Percentiles rank a stretch among this genome's conserved stretches.
Conservation (phyloP, 2,888 invertebrate genomes). For the Dusona sp. region DNA sequence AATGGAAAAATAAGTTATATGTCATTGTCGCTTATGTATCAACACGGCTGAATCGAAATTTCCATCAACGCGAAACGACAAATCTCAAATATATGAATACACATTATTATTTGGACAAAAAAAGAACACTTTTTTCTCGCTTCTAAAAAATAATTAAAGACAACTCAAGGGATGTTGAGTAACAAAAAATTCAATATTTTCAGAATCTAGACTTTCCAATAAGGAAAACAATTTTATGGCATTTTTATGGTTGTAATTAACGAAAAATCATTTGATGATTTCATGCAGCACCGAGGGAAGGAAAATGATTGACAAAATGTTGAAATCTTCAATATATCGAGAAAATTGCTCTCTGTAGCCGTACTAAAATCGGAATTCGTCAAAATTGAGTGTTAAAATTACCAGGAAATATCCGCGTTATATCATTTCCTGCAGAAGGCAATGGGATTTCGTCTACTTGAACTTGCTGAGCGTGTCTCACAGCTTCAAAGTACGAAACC, state of each 20-base stretch:
- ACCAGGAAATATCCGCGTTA: conserved; percentile 80
- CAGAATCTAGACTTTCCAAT: not conserved
- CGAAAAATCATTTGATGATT: not conserved
- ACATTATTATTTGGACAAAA: not conserved
- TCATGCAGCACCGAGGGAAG: not conserved
- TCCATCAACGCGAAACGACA: too few relatives aligned
- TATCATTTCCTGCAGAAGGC: conserved; percentile 86
- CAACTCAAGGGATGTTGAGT: too few relatives aligned
- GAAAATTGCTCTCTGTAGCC: not conserved
- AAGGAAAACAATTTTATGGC: not conserved
- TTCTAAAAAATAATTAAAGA: not conserved
- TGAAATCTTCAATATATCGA: not conserved
- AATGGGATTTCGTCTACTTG: conserved; percentile 98
- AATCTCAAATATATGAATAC: too few relatives aligned
- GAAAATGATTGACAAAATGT: not conserved
- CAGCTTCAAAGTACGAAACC: conserved; percentile 97
- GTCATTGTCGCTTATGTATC: not conserved
- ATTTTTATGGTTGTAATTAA: not conserved
- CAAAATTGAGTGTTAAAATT: conserved; percentile 21
- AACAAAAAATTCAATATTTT: too few relatives aligned
- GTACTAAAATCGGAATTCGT: not conserved
- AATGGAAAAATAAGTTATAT: not conserved
- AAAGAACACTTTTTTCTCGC: not conserved
- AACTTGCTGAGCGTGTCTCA: conserved; percentile 97
- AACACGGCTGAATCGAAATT: too few relatives aligned